A percentile compares a stretch with the other conserved stretches of the same genome.
Conservation (phyloP, 2,888 invertebrate genomes). For the Candidula unifasciata region DNA sequence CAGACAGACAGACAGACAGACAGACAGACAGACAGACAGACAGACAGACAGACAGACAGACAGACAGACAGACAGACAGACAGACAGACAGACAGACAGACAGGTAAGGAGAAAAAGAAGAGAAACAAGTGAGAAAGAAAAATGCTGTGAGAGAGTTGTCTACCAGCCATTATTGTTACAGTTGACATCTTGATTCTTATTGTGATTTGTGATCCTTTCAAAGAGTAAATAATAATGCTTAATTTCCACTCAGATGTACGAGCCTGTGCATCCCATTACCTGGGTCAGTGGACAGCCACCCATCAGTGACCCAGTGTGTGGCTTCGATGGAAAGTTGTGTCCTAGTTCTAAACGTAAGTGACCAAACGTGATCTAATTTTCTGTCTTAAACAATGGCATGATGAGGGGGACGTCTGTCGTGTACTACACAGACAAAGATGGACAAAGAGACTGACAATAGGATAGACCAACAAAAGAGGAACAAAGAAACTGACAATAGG, state of each 20-base stretch:
- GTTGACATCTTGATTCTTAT: too few species aligned
- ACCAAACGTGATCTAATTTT: too few species aligned
- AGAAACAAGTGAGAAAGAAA: not conserved
- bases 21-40: not conserved
- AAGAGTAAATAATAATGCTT: not conserved
- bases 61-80: not conserved
- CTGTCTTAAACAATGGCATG: too few species aligned
- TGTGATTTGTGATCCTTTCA: not conserved
- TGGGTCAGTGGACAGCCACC: constrained; percentile 29
- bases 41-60: not conserved
- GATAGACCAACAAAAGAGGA: too few species aligned
- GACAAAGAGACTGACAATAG: too few species aligned
- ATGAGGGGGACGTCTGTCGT: too few species aligned
- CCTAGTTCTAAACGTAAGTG: constrained; percentile 18
- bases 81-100: not conserved
- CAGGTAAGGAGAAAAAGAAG: not conserved
- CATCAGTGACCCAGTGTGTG: constrained; percentile 26
- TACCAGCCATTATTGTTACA: too few species aligned
- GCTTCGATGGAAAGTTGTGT: constrained; percentile 25
- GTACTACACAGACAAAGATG: too few species aligned
- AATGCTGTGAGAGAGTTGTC: not conserved
- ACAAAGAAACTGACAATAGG: too few species aligned
- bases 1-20: not conserved
- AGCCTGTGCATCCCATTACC: not conserved
- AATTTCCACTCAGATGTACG: not conserved